Conservation (phyloP, 2,888 invertebrate species). For the Hyppa rectilinea region DNA sequence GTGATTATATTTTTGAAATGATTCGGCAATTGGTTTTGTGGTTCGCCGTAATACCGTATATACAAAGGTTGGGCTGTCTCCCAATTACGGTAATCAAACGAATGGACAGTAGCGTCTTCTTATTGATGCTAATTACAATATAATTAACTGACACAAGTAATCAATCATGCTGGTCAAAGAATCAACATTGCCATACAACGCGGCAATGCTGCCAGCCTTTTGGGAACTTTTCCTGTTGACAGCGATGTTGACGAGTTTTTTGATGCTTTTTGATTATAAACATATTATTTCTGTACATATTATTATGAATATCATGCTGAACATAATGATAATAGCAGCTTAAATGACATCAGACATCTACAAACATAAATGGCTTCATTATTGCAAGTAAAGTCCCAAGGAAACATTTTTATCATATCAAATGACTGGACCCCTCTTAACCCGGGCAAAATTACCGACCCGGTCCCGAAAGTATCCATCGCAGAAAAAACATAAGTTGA, state of each 20-base stretch:
- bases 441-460: conserved; percentile 2
- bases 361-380: background rate
- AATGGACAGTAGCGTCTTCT: background rate
- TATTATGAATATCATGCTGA: background rate
- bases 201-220: too few species aligned
- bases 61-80: background rate
- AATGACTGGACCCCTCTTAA: background rate
- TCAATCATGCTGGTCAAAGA: background rate
- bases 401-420: conserved; percentile 11
- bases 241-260: too few species aligned
- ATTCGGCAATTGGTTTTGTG: conserved; percentile 3
- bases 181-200: too few species aligned
- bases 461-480: conserved; percentile 25
- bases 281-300: too few species aligned
- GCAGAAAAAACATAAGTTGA: conserved; percentile 43
- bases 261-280: too few species aligned
- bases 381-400: background rate
- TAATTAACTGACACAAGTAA: conserved; percentile 11
- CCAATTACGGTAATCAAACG: conserved; percentile 2
- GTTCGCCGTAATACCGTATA: background rate
- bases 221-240: too few species aligned
- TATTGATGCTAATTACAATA: conserved; percentile 7
- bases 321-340: background rate
- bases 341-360: background rate
- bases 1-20: conserved; percentile 11